Conservation (phyloP, 92 coral and sea anemone genomes). For the Palythoa caribaeorum region DNA sequence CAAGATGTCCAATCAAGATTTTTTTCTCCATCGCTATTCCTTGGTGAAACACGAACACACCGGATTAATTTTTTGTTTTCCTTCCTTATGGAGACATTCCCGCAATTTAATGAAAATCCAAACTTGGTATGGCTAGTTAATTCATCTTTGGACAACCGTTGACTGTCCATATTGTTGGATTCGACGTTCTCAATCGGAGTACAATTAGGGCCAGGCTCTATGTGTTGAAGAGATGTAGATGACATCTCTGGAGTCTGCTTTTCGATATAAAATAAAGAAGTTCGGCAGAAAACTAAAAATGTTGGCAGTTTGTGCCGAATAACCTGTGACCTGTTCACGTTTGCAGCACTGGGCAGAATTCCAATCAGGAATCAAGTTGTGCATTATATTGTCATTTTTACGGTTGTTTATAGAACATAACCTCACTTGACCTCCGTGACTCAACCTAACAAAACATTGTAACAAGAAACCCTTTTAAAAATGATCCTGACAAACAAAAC, state of each 20-base stretch:
- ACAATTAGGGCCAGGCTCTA: not conserved
- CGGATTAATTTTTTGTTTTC: constrained; percentile 9
- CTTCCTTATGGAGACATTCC: constrained; percentile 2
- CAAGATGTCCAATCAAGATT: not conserved
- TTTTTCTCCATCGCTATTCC: not conserved
- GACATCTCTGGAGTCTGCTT: constrained; percentile 8
- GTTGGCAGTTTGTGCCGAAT: not conserved
- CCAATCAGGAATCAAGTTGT: not conserved
- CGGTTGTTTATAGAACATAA: not conserved
- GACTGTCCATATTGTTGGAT: not conserved
- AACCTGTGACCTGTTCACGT: not conserved
- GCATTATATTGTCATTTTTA: constrained; percentile 1
- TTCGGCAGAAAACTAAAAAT: not conserved
- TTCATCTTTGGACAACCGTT: not conserved
- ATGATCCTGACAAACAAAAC: not conserved
- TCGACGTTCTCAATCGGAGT: not conserved
- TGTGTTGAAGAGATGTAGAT: constrained; percentile 9
- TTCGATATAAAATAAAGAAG: not conserved
- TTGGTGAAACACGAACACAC: constrained; percentile 36
- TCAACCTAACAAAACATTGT: not conserved
- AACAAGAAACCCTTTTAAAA: not conserved
- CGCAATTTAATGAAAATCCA: not conserved
- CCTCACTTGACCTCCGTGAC: not conserved
- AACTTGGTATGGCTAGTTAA: not conserved
- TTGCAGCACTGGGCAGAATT: not conserved